Base-by-base conservation (phyloP, 2,113 vertebrate genomes). In the Osmerus mordax region DNA sequence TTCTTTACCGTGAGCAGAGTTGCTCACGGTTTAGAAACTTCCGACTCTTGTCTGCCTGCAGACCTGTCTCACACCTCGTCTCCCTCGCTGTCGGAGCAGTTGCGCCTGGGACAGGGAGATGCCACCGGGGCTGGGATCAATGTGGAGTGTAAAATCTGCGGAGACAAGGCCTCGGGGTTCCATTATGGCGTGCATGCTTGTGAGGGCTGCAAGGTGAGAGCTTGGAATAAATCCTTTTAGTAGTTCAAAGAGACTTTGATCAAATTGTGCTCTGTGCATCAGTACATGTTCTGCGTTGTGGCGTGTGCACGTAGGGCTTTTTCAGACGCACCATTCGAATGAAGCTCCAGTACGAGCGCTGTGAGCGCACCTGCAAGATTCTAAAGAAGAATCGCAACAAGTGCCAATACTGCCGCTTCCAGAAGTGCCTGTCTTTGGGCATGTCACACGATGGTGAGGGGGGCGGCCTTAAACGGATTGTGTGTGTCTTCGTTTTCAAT, bases 331-430 rank as follows among this genome's bases (percentile, higher is more conserved):
- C 97, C 0, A 94, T 99, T 83, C 91, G 96, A 66, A 98, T 99
- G 97, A 99, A 99, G 86, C 91, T 99, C 80, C 94, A 99, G 55
- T 99, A 99, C 0, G 97, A 99, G 76, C 94, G 92, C 76, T 99
- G 97, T 0, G 94, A 96, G 68, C 93, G 95, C 41, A 94, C 90
- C 89, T 99, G 97, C 89, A 98, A 96, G 86, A 96, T 99, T 72
- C 96, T 95, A 87, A 98, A 99, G 90, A 99, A 98, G 90, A 99
- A 95, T 87, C 89, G 97, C 36, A 99, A 99, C 85, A 99, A 99
- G 89, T 99, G 97, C 89, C 97, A 99, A 93, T 96, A 96, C 89
- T 99, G 97, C 89, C 96, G 97, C 80, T 99, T 99, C 90, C 96
- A 99, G 92, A 99, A 99, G 89, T 99, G 97, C 90, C 92, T 99